Base-by-base conservation (phyloP, 2,113 vertebrate species). In the Parus major region DNA sequence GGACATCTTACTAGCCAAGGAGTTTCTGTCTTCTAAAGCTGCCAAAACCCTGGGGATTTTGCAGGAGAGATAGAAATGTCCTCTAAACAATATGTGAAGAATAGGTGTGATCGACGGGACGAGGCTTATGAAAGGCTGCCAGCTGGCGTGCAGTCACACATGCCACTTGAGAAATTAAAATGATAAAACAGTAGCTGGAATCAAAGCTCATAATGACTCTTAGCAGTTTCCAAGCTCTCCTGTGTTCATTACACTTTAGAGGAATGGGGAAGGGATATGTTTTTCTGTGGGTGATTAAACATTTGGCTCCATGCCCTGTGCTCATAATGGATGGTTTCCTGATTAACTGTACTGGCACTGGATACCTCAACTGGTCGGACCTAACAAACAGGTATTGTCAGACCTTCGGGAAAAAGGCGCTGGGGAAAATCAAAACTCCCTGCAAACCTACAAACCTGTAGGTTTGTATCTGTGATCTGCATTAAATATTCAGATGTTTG, bases 251-350 rank as follows among this genome's bases (percentile, higher is more conserved):
- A 27, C 24, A 24, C 12, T 41, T 44, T 2, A 57, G 59, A 90
- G 72, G 91, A 95, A 92, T 57, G 63, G 63, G 86, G 86, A 86
- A 92, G 82, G 22, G 21, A 57, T 69, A 56, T 7, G 22, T n/a
- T 22, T 92, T 82, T 86, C 46, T 77, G 36, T 11, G 25, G 9
- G 28, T 53, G 68, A 39, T 68, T 65, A 72, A 60, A 53, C 10
- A 1, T 41, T 86, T 2, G 1, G 63, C 82, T 76, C n/a, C 19
- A 13, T 46, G 76, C 53, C 61, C 80, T 56, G n/a, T 0, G 4
- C 31, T 82, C 15, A 14, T 15, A 72, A n/a, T 20, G 52, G n/a
- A 44, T n/a, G 18, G 31, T 69, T 93, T 93, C 76, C 66, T 85
- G 49, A 31, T 72, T 71, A 88, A 76, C 50, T 61, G 10, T 16